Evolutionary conservation across 2,888 invertebrate genomes (phyloP).

Genomic region (Chalcis sispes): DNA sequence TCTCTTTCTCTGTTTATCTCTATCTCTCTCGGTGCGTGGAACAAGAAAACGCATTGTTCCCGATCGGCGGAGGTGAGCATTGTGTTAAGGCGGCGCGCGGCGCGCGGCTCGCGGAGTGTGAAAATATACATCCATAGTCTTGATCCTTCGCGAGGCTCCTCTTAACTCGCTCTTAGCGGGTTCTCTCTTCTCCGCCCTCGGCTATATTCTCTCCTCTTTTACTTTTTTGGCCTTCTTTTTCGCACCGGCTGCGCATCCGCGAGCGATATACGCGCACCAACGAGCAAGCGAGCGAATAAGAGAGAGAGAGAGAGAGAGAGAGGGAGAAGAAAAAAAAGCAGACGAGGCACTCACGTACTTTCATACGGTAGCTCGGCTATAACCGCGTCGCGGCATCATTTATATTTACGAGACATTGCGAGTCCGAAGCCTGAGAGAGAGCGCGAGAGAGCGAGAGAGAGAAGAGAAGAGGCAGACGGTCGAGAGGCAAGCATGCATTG

Average conservation of each 20-base stretch:
- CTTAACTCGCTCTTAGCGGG: slow-evolving; percentile 55
- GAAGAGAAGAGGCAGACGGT: slow-evolving; percentile 2
- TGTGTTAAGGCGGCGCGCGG: neutral
- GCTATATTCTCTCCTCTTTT: slow-evolving; percentile 53
- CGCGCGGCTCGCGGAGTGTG: slow-evolving; percentile 30
- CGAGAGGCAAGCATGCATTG: slow-evolving; percentile 63
- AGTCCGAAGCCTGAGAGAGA: slow-evolving; percentile 55
- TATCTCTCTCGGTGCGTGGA: no score
- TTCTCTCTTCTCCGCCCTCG: slow-evolving; percentile 63
- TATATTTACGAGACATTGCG: slow-evolving; percentile 75
- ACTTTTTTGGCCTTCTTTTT: neutral
- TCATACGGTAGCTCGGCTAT: slow-evolving; percentile 71
- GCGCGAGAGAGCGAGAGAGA: slow-evolving; percentile 26
- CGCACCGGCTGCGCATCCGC: neutral
- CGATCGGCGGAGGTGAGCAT: slow-evolving; percentile 37
- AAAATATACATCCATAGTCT: slow-evolving; percentile 33
- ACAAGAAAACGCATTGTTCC: slow-evolving; percentile 42
- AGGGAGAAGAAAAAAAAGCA: neutral
- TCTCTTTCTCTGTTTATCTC: no score
- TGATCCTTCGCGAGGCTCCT: slow-evolving; percentile 1
- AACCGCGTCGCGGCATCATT: slow-evolving; percentile 74
- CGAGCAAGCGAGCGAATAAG: slow-evolving; percentile 15
- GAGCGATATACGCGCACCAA: slow-evolving; percentile 8
- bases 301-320: slow-evolving; percentile 8
- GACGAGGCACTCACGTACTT: slow-evolving; percentile 57